Percentiles rank a stretch among this genome's conserved stretches.
Evolutionary conservation across 2,797 vertebrate species (phyloP).

Genomic region (Thamnophis elegans): DNA sequence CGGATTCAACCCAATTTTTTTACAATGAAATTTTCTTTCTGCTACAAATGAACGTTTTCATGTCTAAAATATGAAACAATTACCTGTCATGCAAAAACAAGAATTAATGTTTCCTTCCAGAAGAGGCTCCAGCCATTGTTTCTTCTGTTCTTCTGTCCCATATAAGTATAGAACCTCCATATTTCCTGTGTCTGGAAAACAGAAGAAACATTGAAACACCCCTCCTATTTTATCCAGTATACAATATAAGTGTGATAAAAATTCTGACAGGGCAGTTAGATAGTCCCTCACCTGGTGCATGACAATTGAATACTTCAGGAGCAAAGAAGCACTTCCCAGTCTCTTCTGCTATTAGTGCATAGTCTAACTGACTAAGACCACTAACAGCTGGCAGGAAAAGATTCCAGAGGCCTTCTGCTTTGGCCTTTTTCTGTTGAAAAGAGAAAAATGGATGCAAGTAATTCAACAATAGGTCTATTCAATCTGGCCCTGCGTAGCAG

Average conservation of each 20-base stretch:
- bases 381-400: constrained; percentile 87
- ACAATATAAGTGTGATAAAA: background rate
- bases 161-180: constrained; percentile 94
- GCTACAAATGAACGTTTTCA: background rate
- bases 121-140: constrained; percentile 88
- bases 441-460: background rate
- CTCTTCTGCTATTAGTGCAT: constrained; percentile 90
- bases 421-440: constrained; percentile 79
- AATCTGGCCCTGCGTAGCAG: background rate
- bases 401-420: constrained; percentile 87
- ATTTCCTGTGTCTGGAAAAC: constrained; percentile 86
- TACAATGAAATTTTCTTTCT: background rate
- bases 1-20: background rate
- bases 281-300: constrained; percentile 85
- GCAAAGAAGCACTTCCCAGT: constrained; percentile 84
- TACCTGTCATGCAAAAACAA: constrained; percentile 97
- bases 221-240: background rate
- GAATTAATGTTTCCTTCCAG: constrained; percentile 86
- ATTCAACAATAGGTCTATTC: background rate
- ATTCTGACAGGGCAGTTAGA: background rate
- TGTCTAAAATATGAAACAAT: constrained; percentile 12
- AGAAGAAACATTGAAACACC: background rate
- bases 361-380: constrained; percentile 88
- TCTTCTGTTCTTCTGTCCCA: constrained; percentile 89
- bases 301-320: constrained; percentile 92